Evolutionary conservation across 2,113 vertebrate species (phyloP), one percentile per base, ranked within the genome.

Genomic region (Geococcyx californianus): DNA sequence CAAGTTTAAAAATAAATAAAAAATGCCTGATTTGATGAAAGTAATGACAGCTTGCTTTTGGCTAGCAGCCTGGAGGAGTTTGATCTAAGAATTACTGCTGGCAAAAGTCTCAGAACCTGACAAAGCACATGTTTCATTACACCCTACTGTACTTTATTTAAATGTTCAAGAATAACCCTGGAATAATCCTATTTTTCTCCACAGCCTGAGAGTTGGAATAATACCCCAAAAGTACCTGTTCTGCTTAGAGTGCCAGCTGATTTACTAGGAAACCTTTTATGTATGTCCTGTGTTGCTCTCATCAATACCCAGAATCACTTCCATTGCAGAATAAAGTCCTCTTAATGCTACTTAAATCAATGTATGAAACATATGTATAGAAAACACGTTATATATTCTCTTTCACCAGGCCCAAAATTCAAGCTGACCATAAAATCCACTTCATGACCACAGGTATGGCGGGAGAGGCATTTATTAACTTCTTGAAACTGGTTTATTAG

Each of bases 301-400:
- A 36, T n/a, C 29, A 13, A 58, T 26, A 83, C 7, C 29, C 26
- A 58, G 11, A 49, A 68, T 38, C 0, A 10, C 10, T 59, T 60
- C 40, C 20, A 49, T 5, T 44, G 56, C 59, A 84, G 52, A 68
- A 69, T 11, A 40, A 79, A 67, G 11, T 14, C 42, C 44, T 47
- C 7, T 36, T 52, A 40, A 49, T 11, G 34, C 28, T 28, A 17
- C 45, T 84, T 49, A 40, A 89, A 68, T 8, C 12, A 17, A 11
- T 1, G 6, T 7, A 14, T 2, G 9, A 47, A 76, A 89, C 0
- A 0, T 4, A 20, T 0, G 1, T 2, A 5, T 5, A 89, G 74
- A 85, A 88, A 77, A 40, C 24, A 34, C 9, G 14, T 19, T 42
- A 25, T 15, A 31, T 1, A n/a, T 16, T 36, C 31, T 56, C 28